These are phyloP conservation scores for Prunella himalayana DNA, from an alignment of 2,113 vertebrate genomes.

Conservation along the genomic window DNA sequence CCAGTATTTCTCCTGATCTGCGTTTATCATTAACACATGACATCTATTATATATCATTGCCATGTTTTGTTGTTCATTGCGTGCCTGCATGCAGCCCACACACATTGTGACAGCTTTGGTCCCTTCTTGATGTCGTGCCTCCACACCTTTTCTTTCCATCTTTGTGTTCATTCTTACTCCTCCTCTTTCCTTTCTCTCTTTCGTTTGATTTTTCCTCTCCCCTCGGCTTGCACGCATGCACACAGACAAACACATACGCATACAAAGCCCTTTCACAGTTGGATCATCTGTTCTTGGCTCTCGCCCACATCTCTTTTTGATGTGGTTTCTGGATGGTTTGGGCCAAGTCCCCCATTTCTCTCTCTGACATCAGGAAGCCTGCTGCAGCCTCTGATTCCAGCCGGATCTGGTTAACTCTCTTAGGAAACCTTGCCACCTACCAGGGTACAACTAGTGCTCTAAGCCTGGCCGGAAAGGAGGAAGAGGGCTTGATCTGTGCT, in stretches of 20 bases:
- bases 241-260: neutral
- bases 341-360: constrained; percentile 74
- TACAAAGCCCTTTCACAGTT: constrained; percentile 64
- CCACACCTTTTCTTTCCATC: constrained; percentile 60
- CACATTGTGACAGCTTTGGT: constrained; percentile 7
- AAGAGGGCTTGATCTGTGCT: neutral
- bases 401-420: constrained; percentile 82
- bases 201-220: neutral
- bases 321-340: constrained; percentile 80
- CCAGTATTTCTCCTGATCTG: neutral
- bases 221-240: neutral
- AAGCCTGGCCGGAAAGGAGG: neutral
- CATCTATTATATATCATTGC: constrained; percentile 6
- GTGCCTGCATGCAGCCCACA: constrained; percentile 38
- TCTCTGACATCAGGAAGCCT: constrained; percentile 81
- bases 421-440: constrained; percentile 49
- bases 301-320: constrained; percentile 74
- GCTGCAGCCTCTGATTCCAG: constrained; percentile 67
- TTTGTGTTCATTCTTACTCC: constrained; percentile 24
- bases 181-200: constrained; percentile 31
- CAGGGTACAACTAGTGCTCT: neutral
- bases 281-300: constrained; percentile 74
- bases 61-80: constrained; percentile 34
- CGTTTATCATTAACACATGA: neutral
- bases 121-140: constrained; percentile 56